phyloP scores from a whole-genome alignment of 1,140 invertebrate genomes.

The Stegodyphus mimosarum region DNA sequence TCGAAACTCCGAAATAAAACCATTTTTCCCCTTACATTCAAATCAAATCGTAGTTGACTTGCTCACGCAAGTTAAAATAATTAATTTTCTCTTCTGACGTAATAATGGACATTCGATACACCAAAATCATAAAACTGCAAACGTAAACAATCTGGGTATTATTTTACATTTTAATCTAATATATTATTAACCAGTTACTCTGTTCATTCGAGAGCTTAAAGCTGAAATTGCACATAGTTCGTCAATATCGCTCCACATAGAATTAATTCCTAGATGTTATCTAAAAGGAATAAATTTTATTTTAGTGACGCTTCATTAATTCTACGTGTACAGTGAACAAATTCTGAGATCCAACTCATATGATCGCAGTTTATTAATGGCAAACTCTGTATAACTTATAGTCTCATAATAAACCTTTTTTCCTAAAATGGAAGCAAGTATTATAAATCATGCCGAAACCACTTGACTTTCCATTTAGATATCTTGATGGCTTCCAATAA shows the following conservation, averaged over 20 bases:
- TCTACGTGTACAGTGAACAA: constrained; percentile 21
- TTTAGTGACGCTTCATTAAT: constrained; percentile 33
- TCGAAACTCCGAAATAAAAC: too few species aligned
- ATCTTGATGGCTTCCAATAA: constrained; percentile 5
- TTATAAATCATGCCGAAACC: constrained; percentile 21
- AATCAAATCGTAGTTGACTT: too few species aligned
- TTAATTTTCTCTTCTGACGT: too few species aligned
- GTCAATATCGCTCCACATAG: neutral
- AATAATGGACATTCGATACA: too few species aligned
- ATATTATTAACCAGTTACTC: too few species aligned
- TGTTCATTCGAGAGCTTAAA: neutral
- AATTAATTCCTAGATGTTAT: neutral
- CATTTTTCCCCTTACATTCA: too few species aligned
- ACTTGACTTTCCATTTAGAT: constrained; percentile 29
- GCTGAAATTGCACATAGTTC: neutral
- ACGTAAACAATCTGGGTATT: too few species aligned
- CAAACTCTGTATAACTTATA: constrained; percentile 27
- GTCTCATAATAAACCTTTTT: constrained; percentile 1
- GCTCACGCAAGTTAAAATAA: too few species aligned
- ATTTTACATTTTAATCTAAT: too few species aligned
- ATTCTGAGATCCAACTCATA: constrained; percentile 6
- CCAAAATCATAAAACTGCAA: too few species aligned
- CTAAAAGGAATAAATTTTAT: constrained; percentile 1
- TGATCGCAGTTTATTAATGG: constrained; percentile 25
- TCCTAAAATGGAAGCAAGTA: neutral